phyloP scores from a whole-genome alignment of 2,797 vertebrate species.

The Cheirogaleus major region DNA sequence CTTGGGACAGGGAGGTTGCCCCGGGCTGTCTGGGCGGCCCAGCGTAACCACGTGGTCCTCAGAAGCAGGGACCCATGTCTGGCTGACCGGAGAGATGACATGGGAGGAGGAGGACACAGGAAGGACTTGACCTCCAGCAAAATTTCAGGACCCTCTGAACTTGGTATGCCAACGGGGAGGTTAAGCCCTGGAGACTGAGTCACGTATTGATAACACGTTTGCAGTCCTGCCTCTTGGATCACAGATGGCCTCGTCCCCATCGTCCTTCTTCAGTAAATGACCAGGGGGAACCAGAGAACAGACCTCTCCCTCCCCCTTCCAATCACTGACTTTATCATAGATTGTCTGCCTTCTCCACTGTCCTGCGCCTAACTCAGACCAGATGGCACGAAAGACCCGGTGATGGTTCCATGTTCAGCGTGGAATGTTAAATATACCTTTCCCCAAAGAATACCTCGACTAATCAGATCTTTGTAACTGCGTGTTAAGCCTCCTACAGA shows the following conservation, averaged over 20 bases:
- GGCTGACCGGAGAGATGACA: not conserved
- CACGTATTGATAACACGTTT: rapidly evolving
- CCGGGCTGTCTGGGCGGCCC: not conserved
- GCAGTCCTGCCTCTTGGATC: not conserved
- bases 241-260: not conserved
- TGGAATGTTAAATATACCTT: not conserved
- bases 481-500: not conserved
- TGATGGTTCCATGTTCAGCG: not conserved
- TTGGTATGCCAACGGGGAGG: not conserved
- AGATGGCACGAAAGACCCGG: not conserved
- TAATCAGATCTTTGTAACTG: too few species aligned
- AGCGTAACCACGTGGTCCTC: not conserved
- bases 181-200: not conserved
- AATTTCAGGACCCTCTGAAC: not conserved
- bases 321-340: not conserved
- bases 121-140: not conserved
- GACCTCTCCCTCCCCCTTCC: not conserved
- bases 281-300: not conserved
- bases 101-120: too few species aligned
- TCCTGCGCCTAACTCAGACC: not conserved
- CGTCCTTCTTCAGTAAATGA: not conserved
- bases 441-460: not conserved
- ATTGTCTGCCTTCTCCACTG: not conserved
- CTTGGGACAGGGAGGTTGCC: not conserved
- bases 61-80: not conserved